These are phyloP conservation scores for Pristionchus fissidentatus DNA, from an alignment of 2,888 invertebrate genomes.

Conservation along the genomic window DNA sequence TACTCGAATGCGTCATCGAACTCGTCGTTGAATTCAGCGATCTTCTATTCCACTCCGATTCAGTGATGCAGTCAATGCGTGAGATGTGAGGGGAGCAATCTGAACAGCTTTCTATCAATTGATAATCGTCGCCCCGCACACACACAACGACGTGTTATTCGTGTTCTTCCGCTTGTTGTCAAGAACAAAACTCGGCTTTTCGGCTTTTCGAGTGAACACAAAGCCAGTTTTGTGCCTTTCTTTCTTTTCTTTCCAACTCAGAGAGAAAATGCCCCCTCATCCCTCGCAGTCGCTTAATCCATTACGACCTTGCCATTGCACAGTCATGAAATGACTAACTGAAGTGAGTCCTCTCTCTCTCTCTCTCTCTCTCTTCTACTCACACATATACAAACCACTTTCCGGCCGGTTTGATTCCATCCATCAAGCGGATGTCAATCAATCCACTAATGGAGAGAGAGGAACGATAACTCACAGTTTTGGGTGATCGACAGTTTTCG, in stretches of 20 bases:
- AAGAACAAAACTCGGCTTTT: slow-evolving; percentile 4
- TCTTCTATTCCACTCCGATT: slow-evolving; percentile 21
- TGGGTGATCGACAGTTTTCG: no score
- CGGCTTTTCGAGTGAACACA: background rate
- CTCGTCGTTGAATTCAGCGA: slow-evolving; percentile 42
- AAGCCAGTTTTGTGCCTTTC: background rate
- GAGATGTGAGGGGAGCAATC: slow-evolving; percentile 40
- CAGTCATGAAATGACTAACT: background rate
- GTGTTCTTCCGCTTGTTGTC: background rate
- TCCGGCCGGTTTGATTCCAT: slow-evolving; percentile 4
- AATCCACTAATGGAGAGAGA: slow-evolving; percentile 2
- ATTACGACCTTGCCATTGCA: slow-evolving; percentile 31
- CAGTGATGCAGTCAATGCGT: slow-evolving; percentile 22
- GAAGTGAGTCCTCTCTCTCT: background rate
- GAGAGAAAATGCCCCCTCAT: background rate
- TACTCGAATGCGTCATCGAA: slow-evolving; percentile 43
- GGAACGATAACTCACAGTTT: background rate
- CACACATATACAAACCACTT: slow-evolving; percentile 33
- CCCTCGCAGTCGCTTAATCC: no score
- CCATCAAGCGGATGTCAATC: background rate
- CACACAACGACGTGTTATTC: background rate
- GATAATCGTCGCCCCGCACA: background rate
- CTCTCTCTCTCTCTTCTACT: background rate
- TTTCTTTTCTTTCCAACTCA: background rate
- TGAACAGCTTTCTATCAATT: background rate